Evolutionary conservation across 2,113 vertebrate species (phyloP), one percentile per base, ranked within the genome.

Genomic region (Vidua macroura): DNA sequence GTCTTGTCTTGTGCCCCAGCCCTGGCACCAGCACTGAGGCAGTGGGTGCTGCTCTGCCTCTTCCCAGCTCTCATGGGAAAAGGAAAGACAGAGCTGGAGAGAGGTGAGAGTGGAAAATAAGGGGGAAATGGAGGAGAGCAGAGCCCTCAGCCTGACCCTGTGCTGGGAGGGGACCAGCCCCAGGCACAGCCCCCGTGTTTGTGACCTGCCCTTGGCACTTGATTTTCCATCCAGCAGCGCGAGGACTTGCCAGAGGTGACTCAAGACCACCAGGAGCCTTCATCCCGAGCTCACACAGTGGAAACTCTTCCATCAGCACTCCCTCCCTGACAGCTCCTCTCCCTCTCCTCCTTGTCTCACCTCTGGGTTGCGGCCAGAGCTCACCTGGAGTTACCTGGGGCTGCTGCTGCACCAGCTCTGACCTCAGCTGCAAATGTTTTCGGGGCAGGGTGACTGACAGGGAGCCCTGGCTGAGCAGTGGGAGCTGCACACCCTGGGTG

Each of bases 351-450:
- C 79, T 70, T 25, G 9, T 39, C 73, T 85, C 68, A 85, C 63
- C 82, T 87, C 62, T 4, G 33, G 74, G 51, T 53, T 16, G 27
- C 1, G 0, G 30, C 49, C 84, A 83, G 56, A 15, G 31, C 37
- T 73, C 5, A 2, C 5, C 53, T 74, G 88, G 66, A 72, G 67
- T 77, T 12, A 70, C 95, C 92, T 59, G 27, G 1, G 79, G 87
- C 90, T 74, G 59, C 63, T 62, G 81, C 81, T 95, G 94, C 85
- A 53, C 79, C 62, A 81, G 79, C 78, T 83, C 53, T 82, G 92
- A 93, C 94, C 86, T 92, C 51, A 31, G 64, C 82, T 58, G 55
- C 37, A 11, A 3, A 21, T 3, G 69, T 12, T 68, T 41, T n/a
- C 1, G 9, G 35, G 6, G 25, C 39, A 27, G 3, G 2, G 31